Base-by-base conservation (phyloP, 2,113 vertebrate species). In the Enhydra lutris region DNA sequence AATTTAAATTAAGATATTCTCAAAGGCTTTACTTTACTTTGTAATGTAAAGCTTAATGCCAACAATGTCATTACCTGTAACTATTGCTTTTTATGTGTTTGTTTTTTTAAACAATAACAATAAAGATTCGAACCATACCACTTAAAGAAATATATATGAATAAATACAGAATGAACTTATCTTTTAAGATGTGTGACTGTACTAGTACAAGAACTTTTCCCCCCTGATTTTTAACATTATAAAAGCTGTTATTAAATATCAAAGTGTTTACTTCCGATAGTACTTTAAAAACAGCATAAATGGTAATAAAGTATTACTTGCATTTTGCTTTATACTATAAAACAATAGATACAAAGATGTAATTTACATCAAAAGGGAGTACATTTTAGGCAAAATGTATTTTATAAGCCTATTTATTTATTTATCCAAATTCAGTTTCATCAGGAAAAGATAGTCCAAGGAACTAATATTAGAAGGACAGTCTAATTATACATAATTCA, bases 351-450 rank as follows among this genome's bases (percentile, higher is more conserved):
- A 50, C 13, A 73, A n/a, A 59, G 23, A 45, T 34, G 0, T 45
- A 93, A 91, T 36, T 91, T 88, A 69, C 55, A 84, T 0, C 50
- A 88, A 76, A 45, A 45, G 12, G 71, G 50, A 45, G 12, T 61
- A 92, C 23, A 97, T 21, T 57, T 57, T 23, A 82, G 93, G 36
- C 31, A 90, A 81, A 76, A 88, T 17, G 42, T 26, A 81, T 95
- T 97, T 98, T 97, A 74, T 82, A 42, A 95, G 31, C 71, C 47
- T 95, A 93, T 96, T 96, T 94, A 97, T 73, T 73, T 76, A 96
- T 90, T 95, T 0, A 18, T 96, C 92, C 81, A 97, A 98, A 97
- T 95, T 97, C 95, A 98, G 57, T 97, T 85, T 97, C n/a, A 97
- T 97, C 45, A 97, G 42, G 29, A 82, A 74, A 7, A 69, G 65